Conservation (phyloP, 30 jellyfish, hydroid and myxozoan species). For the Pelagia noctiluca region DNA sequence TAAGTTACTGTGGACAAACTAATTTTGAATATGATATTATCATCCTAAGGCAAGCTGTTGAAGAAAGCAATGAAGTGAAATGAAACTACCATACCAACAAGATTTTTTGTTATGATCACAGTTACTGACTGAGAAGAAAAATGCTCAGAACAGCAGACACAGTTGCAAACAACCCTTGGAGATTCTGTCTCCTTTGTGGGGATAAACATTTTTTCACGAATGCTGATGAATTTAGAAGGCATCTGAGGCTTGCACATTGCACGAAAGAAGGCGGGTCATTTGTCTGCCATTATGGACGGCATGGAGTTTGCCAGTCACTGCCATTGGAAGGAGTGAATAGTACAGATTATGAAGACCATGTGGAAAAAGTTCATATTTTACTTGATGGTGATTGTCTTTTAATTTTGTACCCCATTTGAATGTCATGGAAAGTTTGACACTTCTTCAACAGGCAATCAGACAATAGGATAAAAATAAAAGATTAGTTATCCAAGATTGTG, state of each 20-base stretch:
- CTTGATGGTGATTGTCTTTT: conserved; percentile 83
- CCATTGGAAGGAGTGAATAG: conserved; percentile 98
- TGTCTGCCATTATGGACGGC: conserved; percentile 96
- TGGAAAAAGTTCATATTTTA: conserved; percentile 87
- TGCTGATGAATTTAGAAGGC: conserved; percentile 81
- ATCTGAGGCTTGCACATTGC: conserved; percentile 85
- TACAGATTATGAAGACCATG: conserved; percentile 90
- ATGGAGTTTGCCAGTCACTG: conserved; percentile 92
- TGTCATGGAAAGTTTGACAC: background rate
- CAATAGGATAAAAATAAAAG: too few relatives aligned
- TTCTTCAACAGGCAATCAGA: background rate
- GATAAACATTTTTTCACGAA: conserved; percentile 56
- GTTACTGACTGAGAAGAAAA: background rate
- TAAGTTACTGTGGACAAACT: too few relatives aligned
- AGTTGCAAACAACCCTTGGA: conserved; percentile 94
- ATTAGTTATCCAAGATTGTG: too few relatives aligned
- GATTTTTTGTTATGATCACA: too few relatives aligned
- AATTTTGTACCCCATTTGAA: too few relatives aligned
- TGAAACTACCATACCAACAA: too few relatives aligned
- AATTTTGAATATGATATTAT: too few relatives aligned
- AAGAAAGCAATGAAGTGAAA: too few relatives aligned
- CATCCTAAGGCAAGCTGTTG: too few relatives aligned
- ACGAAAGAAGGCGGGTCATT: conserved; percentile 98
- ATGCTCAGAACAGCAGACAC: conserved; percentile 96
- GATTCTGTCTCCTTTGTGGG: conserved; percentile 83